Base-by-base conservation (phyloP, 2,797 vertebrate genomes). In the Peromyscus melanophrys region DNA sequence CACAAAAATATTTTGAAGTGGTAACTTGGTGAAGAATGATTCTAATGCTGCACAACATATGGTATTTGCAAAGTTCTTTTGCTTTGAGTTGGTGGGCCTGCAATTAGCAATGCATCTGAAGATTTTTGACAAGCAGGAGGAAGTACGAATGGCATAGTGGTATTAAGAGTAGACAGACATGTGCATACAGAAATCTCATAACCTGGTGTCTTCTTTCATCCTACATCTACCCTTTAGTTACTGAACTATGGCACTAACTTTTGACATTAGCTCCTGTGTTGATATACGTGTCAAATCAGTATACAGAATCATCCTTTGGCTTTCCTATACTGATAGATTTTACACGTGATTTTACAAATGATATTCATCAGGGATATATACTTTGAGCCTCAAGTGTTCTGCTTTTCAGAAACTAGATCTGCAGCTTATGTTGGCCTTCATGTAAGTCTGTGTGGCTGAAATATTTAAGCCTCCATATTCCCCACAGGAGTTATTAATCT, bases 401-500 rank as follows among this genome's bases (percentile, higher is more conserved):
- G 84, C 5, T 89, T 96, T 78, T 29, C 55, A 73, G 25, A 77
- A 89, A 90, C 76, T 81, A 77, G 43, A 86, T 84, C 13, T 89
- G 77, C 90, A 95, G 49, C 27, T 34, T 52, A 87, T 29, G 71
- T 52, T 55, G 67, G 17, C 46, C 52, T 82, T 95, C 23, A 75
- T 82, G 27, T 37, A n/a, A 73, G 31, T 65, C 19, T 95, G 10
- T n/a, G 63, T 96, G 34, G 82, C n/a, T 95, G 25, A 95, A 89
- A 10, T 91, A 49, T 87, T 91, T 94, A 82, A 90, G 21, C 11
- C 55, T 82, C 21, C n/a, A n/a, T 12, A 10, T 29, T 96, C 31
- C 95, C 57, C 52, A 92, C 91, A 96, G 27, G 67, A 85, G 19
- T 63, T 94, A 29, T 78, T 89, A 96, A 97, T 95, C 69, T 96